Conservation (phyloP, 2,888 invertebrate species). For the Ennomos quercinarius region DNA sequence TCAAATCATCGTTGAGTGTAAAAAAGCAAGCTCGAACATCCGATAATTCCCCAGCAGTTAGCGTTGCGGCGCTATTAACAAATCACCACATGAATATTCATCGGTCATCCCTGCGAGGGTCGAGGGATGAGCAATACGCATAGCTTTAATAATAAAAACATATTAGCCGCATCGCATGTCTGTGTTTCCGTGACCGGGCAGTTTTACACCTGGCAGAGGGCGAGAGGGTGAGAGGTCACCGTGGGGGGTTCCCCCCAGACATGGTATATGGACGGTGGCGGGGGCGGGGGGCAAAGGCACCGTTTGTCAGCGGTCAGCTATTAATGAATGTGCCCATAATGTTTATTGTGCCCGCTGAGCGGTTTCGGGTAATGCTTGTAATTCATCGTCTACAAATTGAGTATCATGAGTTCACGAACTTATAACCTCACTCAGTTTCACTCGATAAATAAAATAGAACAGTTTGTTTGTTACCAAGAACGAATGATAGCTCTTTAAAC, state of each 20-base stretch:
- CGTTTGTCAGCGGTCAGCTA: slow-evolving; percentile 82
- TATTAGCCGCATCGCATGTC: slow-evolving; percentile 84
- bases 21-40: slow-evolving; percentile 24
- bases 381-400: slow-evolving; percentile 75
- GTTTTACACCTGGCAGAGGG: slow-evolving; percentile 81
- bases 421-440: background rate
- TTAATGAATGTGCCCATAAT: slow-evolving; percentile 82
- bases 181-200: slow-evolving; percentile 82
- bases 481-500: too few relatives aligned
- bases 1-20: slow-evolving; percentile 26
- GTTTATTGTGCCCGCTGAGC: slow-evolving; percentile 80
- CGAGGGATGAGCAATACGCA: slow-evolving; percentile 72
- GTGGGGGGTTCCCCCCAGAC: slow-evolving; percentile 37
- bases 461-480: too few relatives aligned
- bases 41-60: slow-evolving; percentile 35
- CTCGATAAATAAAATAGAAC: too few relatives aligned
- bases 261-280: slow-evolving; percentile 62
- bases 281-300: slow-evolving; percentile 62
- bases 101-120: slow-evolving; percentile 67
- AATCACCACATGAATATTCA: slow-evolving; percentile 82
- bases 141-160: slow-evolving; percentile 82
- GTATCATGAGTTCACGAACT: slow-evolving; percentile 4
- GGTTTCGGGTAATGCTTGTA: slow-evolving; percentile 69
- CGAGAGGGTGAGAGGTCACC: slow-evolving; percentile 46
- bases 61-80: slow-evolving; percentile 60